A percentile compares a stretch with the other conserved stretches of the same genome.
Evolutionary conservation across 1,140 invertebrate species (phyloP).

Genomic region (Aphaenogaster rudis): DNA sequence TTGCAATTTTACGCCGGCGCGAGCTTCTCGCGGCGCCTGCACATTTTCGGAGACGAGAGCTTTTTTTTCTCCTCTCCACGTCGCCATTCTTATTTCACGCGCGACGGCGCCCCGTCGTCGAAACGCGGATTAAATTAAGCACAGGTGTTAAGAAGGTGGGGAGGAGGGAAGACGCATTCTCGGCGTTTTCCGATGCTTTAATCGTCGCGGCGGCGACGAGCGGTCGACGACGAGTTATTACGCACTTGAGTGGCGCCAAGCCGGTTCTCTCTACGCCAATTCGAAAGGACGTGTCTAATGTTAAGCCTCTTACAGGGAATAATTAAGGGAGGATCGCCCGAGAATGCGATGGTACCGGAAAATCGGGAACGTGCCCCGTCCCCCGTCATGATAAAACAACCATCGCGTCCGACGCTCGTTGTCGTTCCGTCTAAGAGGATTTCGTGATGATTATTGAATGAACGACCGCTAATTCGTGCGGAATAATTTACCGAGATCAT

Average conservation of each 20-base stretch:
- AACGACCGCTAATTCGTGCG: conserved; percentile 56
- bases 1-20: conserved; percentile 50
- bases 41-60: conserved; percentile 8
- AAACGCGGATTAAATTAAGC: conserved; percentile 60
- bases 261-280: conserved; percentile 61
- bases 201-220: conserved; percentile 13
- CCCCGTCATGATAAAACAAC: conserved; percentile 54
- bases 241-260: conserved; percentile 69
- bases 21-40: conserved; percentile 22
- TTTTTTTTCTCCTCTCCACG: conserved; percentile 6
- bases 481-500: conserved; percentile 45
- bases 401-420: not conserved
- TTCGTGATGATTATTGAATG: conserved; percentile 68
- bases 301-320: conserved; percentile 76
- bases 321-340: conserved; percentile 66
- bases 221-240: conserved; percentile 65
- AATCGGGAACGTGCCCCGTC: conserved; percentile 43
- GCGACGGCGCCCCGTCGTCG: conserved; percentile 35
- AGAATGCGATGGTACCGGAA: conserved; percentile 28
- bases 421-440: conserved; percentile 70
- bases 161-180: conserved; percentile 28
- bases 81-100: conserved; percentile 53
- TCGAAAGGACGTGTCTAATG: conserved; percentile 72
- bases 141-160: conserved; percentile 24
- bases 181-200: conserved; percentile 53